Evolutionary conservation across 1,140 invertebrate genomes (phyloP).

Genomic region (Diorhabda carinulata): DNA sequence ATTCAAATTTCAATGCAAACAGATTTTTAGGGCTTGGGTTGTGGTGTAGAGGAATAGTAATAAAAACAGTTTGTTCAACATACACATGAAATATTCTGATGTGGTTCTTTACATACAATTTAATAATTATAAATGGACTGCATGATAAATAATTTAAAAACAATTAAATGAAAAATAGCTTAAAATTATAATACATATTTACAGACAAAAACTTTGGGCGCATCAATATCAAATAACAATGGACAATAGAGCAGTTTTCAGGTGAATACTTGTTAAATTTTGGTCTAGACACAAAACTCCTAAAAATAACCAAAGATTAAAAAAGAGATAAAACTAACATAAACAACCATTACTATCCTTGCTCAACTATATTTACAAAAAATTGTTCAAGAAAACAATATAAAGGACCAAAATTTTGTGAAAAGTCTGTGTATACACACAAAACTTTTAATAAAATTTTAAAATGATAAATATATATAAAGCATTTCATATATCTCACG

Average conservation of each 20-base stretch:
- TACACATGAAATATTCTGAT: conserved; percentile 14
- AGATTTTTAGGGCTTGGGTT: too few relatives aligned
- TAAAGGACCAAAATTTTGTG: too few relatives aligned
- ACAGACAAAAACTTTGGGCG: conserved; percentile 13
- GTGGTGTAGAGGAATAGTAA: too few relatives aligned
- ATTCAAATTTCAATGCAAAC: too few relatives aligned
- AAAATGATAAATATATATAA: too few relatives aligned
- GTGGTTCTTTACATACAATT: conserved; percentile 9
- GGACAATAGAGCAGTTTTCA: conserved; percentile 24
- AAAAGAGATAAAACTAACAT: too few relatives aligned
- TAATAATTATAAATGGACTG: conserved; percentile 6
- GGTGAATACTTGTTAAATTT: conserved; percentile 37
- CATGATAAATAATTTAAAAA: conserved; percentile 15
- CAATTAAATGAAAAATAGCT: conserved; percentile 18
- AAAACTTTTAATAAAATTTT: too few relatives aligned
- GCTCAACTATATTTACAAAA: too few relatives aligned
- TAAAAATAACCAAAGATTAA: background rate
- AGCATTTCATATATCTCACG: too few relatives aligned
- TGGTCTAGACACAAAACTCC: background rate
- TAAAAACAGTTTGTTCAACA: conserved; percentile 7
- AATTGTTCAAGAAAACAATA: too few relatives aligned
- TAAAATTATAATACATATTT: conserved; percentile 21
- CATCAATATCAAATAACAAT: conserved; percentile 29
- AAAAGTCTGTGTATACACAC: too few relatives aligned
- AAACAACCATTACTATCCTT: too few relatives aligned